A percentile compares a stretch with the other conserved stretches of the same genome.
phyloP scores from a whole-genome alignment of 2,113 vertebrate species.

The Sorex araneus region DNA sequence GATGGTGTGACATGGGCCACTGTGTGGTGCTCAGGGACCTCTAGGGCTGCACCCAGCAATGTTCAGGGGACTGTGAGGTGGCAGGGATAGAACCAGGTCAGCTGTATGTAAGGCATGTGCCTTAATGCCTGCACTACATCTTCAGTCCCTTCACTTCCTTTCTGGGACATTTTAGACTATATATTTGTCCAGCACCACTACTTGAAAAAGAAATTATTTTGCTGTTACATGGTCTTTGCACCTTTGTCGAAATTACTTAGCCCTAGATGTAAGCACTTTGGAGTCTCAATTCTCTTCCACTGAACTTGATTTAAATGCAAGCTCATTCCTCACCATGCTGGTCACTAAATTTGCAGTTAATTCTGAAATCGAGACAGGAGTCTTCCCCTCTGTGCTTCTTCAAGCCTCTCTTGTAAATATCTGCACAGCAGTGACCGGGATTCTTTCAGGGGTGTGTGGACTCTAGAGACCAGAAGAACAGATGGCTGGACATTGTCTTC shows the following conservation, averaged over 20 bases:
- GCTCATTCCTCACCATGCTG: neutral
- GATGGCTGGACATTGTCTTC: no score
- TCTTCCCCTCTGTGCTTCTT: constrained; percentile 21
- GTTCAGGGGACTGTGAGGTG: no score
- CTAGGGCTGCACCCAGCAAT: no score
- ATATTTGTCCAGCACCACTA: neutral
- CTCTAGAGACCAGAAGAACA: no score
- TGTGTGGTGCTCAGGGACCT: no score
- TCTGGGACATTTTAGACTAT: neutral
- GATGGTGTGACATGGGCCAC: no score
- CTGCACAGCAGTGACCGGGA: no score
- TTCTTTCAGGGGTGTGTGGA: no score
- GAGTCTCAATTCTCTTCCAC: neutral
- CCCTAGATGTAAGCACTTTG: neutral
- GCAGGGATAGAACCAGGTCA: no score
- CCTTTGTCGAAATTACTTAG: neutral
- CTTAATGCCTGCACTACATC: no score
- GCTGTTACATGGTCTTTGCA: neutral
- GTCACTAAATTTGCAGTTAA: neutral
- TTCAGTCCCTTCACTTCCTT: no score
- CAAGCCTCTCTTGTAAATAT: neutral
- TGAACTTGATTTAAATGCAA: neutral
- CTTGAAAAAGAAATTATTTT: neutral
- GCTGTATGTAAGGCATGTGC: no score
- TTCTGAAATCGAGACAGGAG: neutral